These are phyloP conservation scores for Sebastiscus albofasciatus DNA, from an alignment of 2,797 vertebrate species.

Conservation along the genomic window DNA sequence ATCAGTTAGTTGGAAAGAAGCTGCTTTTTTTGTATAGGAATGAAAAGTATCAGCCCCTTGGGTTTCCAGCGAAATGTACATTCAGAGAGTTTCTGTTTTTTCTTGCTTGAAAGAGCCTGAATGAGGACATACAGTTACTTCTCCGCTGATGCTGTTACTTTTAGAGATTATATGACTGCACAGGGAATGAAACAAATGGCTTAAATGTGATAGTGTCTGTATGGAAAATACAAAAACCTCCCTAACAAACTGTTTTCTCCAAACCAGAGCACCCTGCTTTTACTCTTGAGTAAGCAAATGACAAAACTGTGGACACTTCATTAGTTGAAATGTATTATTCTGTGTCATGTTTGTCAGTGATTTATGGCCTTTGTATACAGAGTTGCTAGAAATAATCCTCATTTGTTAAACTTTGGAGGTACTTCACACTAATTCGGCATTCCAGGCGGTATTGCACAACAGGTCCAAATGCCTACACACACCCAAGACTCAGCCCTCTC, in stretches of 20 bases:
- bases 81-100: neutral
- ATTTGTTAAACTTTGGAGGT: slow-evolving; percentile 34
- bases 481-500: slow-evolving; percentile 43
- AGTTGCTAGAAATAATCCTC: slow-evolving; percentile 3
- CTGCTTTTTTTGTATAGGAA: slow-evolving; percentile 6
- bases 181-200: neutral
- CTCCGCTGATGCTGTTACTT: slow-evolving; percentile 2
- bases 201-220: neutral
- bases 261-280: neutral
- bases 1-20: slow-evolving; percentile 34
- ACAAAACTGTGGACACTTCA: neutral
- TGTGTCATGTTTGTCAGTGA: slow-evolving; percentile 8
- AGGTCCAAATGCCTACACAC: slow-evolving; percentile 53
- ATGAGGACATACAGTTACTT: slow-evolving; percentile 8
- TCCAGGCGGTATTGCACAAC: slow-evolving; percentile 72
- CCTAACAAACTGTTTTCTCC: neutral
- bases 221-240: neutral
- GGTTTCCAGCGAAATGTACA: slow-evolving; percentile 3
- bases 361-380: slow-evolving; percentile 10
- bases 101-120: slow-evolving; percentile 3
- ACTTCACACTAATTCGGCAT: slow-evolving; percentile 50
- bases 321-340: neutral
- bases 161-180: neutral
- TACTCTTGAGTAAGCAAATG: neutral
- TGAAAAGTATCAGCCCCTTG: neutral